Evolutionary conservation across 1,140 invertebrate genomes (phyloP).

Genomic region (Conus ventricosus): DNA sequence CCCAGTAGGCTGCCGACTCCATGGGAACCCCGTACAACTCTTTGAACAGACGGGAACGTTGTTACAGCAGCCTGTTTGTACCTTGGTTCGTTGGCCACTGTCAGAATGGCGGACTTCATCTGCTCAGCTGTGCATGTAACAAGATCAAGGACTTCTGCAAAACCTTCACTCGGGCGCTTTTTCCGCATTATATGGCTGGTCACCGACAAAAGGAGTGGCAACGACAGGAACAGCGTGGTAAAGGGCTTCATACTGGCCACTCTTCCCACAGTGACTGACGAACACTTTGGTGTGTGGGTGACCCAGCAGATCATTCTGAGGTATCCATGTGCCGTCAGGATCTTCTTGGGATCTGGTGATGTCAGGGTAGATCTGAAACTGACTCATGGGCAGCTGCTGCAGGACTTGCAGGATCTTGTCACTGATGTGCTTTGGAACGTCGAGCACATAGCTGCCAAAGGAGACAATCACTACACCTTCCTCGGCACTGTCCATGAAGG

Average conservation of each 20-base stretch:
- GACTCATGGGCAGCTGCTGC: conserved; percentile 28
- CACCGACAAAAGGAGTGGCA: conserved; percentile 83
- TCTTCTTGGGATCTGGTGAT: conserved; percentile 78
- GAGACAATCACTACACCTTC: conserved; percentile 51
- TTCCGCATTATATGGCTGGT: conserved; percentile 78
- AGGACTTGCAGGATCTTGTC: conserved; percentile 43
- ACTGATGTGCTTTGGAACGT: conserved; percentile 25
- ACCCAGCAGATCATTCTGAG: conserved; percentile 88
- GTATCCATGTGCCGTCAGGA: conserved; percentile 85
- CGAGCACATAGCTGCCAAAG: conserved; percentile 46
- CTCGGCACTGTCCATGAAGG: conserved; percentile 43
- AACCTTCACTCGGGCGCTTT: conserved; percentile 66
- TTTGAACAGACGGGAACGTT: conserved; percentile 46
- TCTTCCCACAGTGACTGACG: conserved; percentile 84
- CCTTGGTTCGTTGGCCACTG: conserved; percentile 38
- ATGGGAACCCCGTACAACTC: conserved; percentile 35
- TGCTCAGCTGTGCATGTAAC: conserved; percentile 44
- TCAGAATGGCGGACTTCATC: conserved; percentile 54
- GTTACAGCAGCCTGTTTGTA: conserved; percentile 50
- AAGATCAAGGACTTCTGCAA: conserved; percentile 57
- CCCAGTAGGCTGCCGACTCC: conserved; percentile 46
- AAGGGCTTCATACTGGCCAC: conserved; percentile 84
- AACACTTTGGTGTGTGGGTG: conserved; percentile 77
- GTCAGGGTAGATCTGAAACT: conserved; percentile 27
- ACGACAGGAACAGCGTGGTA: conserved; percentile 85